These are phyloP conservation scores for Pristionchus fissidentatus DNA, from an alignment of 2,888 invertebrate species.

Conservation along the genomic window DNA sequence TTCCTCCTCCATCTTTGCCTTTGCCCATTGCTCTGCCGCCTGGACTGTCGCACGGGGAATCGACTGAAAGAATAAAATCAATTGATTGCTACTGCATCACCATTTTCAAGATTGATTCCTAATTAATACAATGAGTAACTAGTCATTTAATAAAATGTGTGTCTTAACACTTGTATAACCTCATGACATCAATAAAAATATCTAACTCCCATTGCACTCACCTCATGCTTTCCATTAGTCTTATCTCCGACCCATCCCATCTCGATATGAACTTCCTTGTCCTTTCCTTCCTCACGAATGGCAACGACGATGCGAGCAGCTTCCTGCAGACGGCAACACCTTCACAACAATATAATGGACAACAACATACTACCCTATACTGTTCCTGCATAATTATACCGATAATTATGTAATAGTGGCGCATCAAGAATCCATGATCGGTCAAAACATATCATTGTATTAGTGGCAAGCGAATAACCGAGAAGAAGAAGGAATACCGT, in stretches of 20 bases:
- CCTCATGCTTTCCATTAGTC: slow-evolving; percentile 71
- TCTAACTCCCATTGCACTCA: too few relatives aligned
- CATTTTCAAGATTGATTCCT: too few relatives aligned
- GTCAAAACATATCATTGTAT: too few relatives aligned
- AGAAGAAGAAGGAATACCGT: not conserved
- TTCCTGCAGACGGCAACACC: slow-evolving; percentile 51
- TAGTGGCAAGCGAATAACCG: not conserved
- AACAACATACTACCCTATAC: not conserved
- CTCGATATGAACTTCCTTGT: slow-evolving; percentile 74
- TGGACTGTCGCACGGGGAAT: slow-evolving; percentile 64
- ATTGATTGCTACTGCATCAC: not conserved
- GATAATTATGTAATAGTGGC: too few relatives aligned
- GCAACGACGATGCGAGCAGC: slow-evolving; percentile 73
- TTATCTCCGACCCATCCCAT: slow-evolving; percentile 75
- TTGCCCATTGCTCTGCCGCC: slow-evolving; percentile 72
- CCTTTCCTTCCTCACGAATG: slow-evolving; percentile 85
- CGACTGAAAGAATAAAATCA: slow-evolving; percentile 45
- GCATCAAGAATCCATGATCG: too few relatives aligned
- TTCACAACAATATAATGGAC: not conserved
- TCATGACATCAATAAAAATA: too few relatives aligned
- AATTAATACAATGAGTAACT: too few relatives aligned
- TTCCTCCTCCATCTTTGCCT: slow-evolving; percentile 71
- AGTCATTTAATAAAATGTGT: too few relatives aligned
- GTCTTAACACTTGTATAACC: too few relatives aligned
- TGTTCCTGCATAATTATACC: too few relatives aligned